Conservation (phyloP, 2,888 invertebrate species). For the Shargacucullia verbasci region DNA sequence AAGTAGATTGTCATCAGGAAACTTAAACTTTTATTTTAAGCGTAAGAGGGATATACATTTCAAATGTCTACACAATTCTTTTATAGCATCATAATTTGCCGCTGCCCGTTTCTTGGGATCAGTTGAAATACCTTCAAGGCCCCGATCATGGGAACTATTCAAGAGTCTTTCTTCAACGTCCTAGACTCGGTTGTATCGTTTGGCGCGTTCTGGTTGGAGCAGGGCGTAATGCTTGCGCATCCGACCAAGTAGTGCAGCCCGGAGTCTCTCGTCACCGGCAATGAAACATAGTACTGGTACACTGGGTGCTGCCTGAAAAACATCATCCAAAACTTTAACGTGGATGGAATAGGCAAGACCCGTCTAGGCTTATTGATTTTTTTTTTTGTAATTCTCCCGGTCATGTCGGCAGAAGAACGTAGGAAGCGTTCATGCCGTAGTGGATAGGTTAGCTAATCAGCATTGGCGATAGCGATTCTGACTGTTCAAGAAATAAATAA, state of each 20-base stretch:
- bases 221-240: conserved; percentile 84
- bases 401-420: no score
- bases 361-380: no score
- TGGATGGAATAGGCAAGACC: no score
- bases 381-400: no score
- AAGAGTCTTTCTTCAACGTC: conserved; percentile 8
- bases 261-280: conserved; percentile 80
- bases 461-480: no score
- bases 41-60: conserved; percentile 45
- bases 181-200: conserved; percentile 64
- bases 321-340: no score
- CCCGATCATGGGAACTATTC: conserved; percentile 10
- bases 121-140: conserved; percentile 16
- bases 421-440: no score
- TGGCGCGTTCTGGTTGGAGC: conserved; percentile 78
- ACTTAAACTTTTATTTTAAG: conserved; percentile 45
- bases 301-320: conserved; percentile 83
- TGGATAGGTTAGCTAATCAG: no score
- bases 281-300: conserved; percentile 85
- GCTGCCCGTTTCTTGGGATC: conserved; percentile 21
- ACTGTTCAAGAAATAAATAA: no score
- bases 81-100: conserved; percentile 33
- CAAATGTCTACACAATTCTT: conserved; percentile 34
- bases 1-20: conserved; percentile 20
- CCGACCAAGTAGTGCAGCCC: conserved; percentile 86